phyloP scores from a whole-genome alignment of 2,113 vertebrate species.

The Rhizomys pruinosus region DNA sequence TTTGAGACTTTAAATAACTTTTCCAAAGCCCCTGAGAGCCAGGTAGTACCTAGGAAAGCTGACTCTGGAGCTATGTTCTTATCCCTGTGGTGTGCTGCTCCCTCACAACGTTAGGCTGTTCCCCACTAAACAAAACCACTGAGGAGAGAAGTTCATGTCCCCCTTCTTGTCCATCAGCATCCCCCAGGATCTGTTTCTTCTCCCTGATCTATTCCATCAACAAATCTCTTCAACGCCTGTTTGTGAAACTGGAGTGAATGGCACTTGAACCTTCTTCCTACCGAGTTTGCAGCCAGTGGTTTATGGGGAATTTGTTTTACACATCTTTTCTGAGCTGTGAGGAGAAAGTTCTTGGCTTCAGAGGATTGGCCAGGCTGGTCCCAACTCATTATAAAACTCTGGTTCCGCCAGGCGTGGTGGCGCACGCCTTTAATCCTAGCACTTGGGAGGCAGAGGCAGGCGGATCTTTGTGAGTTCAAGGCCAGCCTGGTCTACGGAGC shows the following conservation, averaged over 20 bases:
- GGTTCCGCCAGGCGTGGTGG: too few species aligned
- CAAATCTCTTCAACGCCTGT: not conserved
- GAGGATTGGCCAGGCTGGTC: not conserved
- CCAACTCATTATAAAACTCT: not conserved
- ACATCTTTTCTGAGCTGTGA: not conserved
- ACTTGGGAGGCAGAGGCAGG: too few species aligned
- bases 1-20: conserved; percentile 27
- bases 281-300: not conserved
- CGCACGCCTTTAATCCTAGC: too few species aligned
- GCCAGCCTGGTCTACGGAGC: too few species aligned
- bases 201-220: not conserved
- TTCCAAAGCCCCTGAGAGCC: not conserved
- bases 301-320: not conserved
- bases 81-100: not conserved
- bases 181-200: conserved; percentile 4
- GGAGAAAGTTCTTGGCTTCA: not conserved
- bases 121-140: not conserved
- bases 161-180: not conserved
- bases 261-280: not conserved
- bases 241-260: not conserved
- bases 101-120: not conserved
- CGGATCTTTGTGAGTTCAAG: too few species aligned
- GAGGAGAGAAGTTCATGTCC: not conserved
- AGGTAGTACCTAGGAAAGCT: not conserved
- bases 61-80: not conserved